Percentiles rank a stretch among this genome's conserved stretches.
These are phyloP conservation scores for Diaperis boleti DNA, from an alignment of 2,888 invertebrate species.

Conservation along the genomic window DNA sequence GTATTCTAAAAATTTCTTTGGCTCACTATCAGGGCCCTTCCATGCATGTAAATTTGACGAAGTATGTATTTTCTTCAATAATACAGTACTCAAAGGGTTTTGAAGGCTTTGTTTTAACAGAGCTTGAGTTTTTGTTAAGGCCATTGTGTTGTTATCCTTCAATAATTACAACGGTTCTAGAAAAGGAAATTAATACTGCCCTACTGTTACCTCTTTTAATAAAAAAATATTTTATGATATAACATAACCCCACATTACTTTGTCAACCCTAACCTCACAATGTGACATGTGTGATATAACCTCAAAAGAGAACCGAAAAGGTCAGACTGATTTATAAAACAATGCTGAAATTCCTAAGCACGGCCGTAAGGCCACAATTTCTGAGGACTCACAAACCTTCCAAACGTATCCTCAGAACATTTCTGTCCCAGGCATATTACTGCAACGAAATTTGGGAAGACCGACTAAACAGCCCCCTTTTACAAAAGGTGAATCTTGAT, in stretches of 20 bases:
- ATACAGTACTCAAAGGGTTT: not conserved
- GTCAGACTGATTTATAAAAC: too few relatives aligned
- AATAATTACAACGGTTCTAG: too few relatives aligned
- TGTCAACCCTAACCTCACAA: too few relatives aligned
- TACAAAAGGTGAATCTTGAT: slow-evolving; percentile 73
- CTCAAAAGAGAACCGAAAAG: slow-evolving; percentile 1
- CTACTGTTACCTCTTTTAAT: too few relatives aligned
- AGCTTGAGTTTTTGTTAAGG: not conserved
- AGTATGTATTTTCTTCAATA: slow-evolving; percentile 31
- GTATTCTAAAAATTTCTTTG: slow-evolving; percentile 72
- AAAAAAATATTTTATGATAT: too few relatives aligned
- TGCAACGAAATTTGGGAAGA: slow-evolving; percentile 80
- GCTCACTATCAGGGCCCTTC: slow-evolving; percentile 51
- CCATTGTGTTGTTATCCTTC: too few relatives aligned
- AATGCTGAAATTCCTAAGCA: slow-evolving; percentile 8
- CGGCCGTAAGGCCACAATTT: not conserved
- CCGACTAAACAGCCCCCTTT: slow-evolving; percentile 72
- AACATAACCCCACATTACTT: too few relatives aligned
- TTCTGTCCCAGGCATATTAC: slow-evolving; percentile 79
- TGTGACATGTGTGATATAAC: too few relatives aligned
- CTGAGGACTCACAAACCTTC: not conserved
- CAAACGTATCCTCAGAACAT: slow-evolving; percentile 64
- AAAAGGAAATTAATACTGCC: too few relatives aligned
- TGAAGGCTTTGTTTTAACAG: not conserved
- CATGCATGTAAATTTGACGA: slow-evolving; percentile 17